Percentiles rank a stretch among this genome's conserved stretches.
phyloP scores from a whole-genome alignment of 2,797 vertebrate genomes.

The Nothura maculosa region DNA sequence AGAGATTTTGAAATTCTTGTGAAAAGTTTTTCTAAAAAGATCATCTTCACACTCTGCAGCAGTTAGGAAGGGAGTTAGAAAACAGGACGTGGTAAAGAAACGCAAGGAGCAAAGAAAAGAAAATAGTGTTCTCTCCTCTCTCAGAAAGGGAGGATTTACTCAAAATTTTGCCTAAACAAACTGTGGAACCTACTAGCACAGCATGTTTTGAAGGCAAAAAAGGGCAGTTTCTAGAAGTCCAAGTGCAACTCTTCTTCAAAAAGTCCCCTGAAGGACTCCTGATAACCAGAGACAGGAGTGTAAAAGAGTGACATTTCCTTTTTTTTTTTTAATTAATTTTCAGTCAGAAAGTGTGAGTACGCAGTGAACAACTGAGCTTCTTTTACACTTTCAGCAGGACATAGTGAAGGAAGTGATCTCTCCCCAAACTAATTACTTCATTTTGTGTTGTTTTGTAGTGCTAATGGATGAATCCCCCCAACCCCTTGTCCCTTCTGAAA shows the following conservation, averaged over 20 bases:
- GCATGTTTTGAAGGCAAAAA: background rate
- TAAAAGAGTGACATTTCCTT: background rate
- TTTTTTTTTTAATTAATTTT: slow-evolving; percentile 10
- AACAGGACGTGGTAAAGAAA: background rate
- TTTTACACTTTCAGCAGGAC: slow-evolving; percentile 72
- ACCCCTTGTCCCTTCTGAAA: background rate
- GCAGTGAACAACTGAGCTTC: slow-evolving; percentile 52
- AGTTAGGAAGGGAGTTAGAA: background rate
- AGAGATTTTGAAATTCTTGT: background rate
- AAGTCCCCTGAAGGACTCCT: background rate
- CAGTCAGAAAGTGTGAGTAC: slow-evolving; percentile 22
- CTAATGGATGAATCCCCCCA: slow-evolving; percentile 53
- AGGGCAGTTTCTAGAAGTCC: background rate
- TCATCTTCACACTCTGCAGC: background rate
- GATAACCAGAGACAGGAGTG: background rate
- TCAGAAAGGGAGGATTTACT: background rate
- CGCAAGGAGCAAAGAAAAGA: background rate
- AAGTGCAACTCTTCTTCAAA: background rate
- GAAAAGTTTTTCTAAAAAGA: background rate
- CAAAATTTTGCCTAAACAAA: background rate
- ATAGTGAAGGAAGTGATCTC: slow-evolving; percentile 69
- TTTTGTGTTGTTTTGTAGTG: slow-evolving; percentile 51
- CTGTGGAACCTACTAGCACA: background rate
- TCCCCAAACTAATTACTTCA: slow-evolving; percentile 74
- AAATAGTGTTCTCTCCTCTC: background rate